phyloP scores from a whole-genome alignment of 1,140 invertebrate genomes.

The Trichonephila clavipes region DNA sequence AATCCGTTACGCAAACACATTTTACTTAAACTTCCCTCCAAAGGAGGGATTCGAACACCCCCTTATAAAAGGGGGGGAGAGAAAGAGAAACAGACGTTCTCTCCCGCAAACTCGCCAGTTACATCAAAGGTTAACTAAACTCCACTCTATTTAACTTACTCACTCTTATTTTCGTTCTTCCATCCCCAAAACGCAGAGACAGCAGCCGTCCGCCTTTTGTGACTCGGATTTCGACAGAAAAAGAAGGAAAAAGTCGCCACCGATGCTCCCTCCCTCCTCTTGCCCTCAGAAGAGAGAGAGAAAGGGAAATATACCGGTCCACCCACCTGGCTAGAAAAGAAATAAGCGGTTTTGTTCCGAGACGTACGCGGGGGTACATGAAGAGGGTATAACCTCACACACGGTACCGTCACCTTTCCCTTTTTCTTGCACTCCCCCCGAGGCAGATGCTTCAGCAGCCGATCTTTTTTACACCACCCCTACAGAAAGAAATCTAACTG shows the following conservation, averaged over 20 bases:
- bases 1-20: conserved; percentile 38
- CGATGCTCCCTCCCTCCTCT: background rate
- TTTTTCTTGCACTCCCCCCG: conserved; percentile 35
- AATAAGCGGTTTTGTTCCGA: conserved; percentile 41
- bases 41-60: background rate
- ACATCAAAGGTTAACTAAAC: conserved; percentile 58
- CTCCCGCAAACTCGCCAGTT: conserved; percentile 24
- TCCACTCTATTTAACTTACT: background rate
- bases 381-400: conserved; percentile 64
- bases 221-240: background rate
- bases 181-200: conserved; percentile 8
- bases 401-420: conserved; percentile 55
- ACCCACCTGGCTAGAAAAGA: conserved; percentile 68
- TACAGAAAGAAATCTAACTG: conserved; percentile 67
- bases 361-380: conserved; percentile 28
- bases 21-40: conserved; percentile 10
- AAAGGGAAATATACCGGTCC: conserved; percentile 70
- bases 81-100: conserved; percentile 9
- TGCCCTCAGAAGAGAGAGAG: background rate
- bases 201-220: conserved; percentile 13
- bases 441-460: conserved; percentile 55
- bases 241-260: conserved; percentile 15
- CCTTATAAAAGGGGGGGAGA: background rate
- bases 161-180: conserved; percentile 65
- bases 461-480: background rate